Percentiles rank a stretch among this genome's conserved stretches.
phyloP scores from a whole-genome alignment of 1,140 invertebrate species.

The Saxidomus purpurata region DNA sequence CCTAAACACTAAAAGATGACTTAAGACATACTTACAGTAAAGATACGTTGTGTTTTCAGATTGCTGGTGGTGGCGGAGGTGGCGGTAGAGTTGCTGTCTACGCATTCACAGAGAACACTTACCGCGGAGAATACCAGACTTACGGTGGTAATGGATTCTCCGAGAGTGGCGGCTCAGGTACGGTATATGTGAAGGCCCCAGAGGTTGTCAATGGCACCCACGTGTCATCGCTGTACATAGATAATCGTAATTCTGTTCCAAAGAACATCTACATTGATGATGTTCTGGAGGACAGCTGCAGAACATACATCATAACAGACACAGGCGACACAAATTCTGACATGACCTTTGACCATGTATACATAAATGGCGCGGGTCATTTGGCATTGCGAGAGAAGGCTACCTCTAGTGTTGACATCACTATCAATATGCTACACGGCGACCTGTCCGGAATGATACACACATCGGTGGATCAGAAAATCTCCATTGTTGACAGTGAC shows the following conservation, averaged over 20 bases:
- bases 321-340: constrained; percentile 38
- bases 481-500: constrained; percentile 71
- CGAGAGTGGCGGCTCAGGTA: constrained; percentile 79
- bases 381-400: constrained; percentile 71
- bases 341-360: constrained; percentile 71
- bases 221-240: constrained; percentile 70
- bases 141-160: constrained; percentile 75
- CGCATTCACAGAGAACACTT: constrained; percentile 66
- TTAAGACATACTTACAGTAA: too few relatives aligned
- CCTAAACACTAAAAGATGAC: too few relatives aligned
- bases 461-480: constrained; percentile 70
- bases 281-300: constrained; percentile 71
- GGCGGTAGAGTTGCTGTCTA: constrained; percentile 78
- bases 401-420: constrained; percentile 57
- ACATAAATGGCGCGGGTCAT: constrained; percentile 75
- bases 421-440: constrained; percentile 75
- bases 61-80: constrained; percentile 78
- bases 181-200: constrained; percentile 73
- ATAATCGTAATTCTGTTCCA: constrained; percentile 75
- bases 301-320: constrained; percentile 73
- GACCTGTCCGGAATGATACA: constrained; percentile 79
- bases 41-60: constrained; percentile 58
- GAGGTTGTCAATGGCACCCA: constrained; percentile 31
- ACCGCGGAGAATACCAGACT: constrained; percentile 73
- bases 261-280: constrained; percentile 69